Evolutionary conservation across 2,113 vertebrate genomes (phyloP).

Genomic region (Himantopus leucocephalus): DNA sequence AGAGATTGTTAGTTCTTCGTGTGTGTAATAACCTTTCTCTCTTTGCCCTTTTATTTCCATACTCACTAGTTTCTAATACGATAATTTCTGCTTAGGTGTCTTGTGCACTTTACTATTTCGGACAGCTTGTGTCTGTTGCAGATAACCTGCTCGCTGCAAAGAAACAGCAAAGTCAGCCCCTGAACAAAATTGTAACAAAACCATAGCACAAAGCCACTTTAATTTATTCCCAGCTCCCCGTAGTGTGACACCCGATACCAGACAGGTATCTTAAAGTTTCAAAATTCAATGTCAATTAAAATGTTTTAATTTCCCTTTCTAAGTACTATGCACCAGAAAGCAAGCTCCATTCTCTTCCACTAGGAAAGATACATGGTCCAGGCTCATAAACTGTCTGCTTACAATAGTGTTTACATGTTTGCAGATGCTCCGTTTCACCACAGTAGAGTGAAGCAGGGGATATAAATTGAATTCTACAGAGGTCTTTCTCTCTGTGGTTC

Average conservation of each 20-base stretch:
- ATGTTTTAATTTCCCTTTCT: constrained; percentile 42
- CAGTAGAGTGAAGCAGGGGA: neutral
- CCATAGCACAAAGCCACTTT: neutral
- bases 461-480: neutral
- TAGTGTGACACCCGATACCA: neutral
- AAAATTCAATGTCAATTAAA: constrained; percentile 54
- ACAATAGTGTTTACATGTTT: neutral
- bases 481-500: neutral
- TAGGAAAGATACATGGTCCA: neutral
- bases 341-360: neutral
- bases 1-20: neutral
- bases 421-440: neutral
- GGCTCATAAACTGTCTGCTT: neutral
- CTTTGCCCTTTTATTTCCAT: neutral
- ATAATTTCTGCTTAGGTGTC: neutral
- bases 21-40: neutral
- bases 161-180: neutral
- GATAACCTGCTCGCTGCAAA: neutral
- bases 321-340: neutral
- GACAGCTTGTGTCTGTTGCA: neutral
- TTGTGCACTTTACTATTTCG: neutral
- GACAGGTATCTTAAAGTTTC: constrained; percentile 9
- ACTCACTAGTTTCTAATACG: neutral
- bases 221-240: neutral
- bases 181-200: neutral